phyloP scores from a whole-genome alignment of 2,888 invertebrate species.

The Ochlodes sylvanus region DNA sequence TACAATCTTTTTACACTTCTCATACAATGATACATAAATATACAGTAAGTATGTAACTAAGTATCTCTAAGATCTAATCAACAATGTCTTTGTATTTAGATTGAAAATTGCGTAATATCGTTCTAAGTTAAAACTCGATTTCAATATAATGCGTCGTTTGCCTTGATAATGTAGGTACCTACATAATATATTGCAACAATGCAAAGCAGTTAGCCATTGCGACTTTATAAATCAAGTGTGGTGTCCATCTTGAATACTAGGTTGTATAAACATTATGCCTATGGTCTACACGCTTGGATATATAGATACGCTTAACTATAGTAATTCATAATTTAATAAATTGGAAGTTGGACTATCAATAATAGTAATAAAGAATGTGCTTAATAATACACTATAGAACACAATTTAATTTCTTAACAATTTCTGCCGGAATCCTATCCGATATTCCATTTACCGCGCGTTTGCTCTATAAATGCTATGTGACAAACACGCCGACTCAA shows the following conservation, averaged over 20 bases:
- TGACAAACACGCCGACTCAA: no score
- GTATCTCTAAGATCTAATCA: constrained; percentile 2
- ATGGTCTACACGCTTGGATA: no score
- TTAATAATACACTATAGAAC: no score
- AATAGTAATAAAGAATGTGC: no score
- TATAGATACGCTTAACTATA: no score
- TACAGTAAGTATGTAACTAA: background rate
- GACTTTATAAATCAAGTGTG: constrained; percentile 18
- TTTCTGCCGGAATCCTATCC: no score
- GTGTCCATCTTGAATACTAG: background rate
- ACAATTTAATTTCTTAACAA: no score
- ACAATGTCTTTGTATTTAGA: constrained; percentile 22
- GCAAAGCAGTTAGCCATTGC: constrained; percentile 16
- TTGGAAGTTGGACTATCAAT: no score
- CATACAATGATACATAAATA: background rate
- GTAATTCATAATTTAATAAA: no score
- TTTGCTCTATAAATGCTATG: no score
- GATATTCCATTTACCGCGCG: no score
- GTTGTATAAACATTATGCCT: background rate
- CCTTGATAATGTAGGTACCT: constrained; percentile 16
- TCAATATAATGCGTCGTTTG: constrained; percentile 32
- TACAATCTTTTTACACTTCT: constrained; percentile 2
- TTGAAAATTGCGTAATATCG: constrained; percentile 16
- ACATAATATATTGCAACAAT: constrained; percentile 18
- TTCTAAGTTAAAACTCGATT: constrained; percentile 12